Evolutionary conservation across 2,888 invertebrate species (phyloP), one percentile per base, ranked within the genome.

Genomic region (Callyntrura guangdongensis): DNA sequence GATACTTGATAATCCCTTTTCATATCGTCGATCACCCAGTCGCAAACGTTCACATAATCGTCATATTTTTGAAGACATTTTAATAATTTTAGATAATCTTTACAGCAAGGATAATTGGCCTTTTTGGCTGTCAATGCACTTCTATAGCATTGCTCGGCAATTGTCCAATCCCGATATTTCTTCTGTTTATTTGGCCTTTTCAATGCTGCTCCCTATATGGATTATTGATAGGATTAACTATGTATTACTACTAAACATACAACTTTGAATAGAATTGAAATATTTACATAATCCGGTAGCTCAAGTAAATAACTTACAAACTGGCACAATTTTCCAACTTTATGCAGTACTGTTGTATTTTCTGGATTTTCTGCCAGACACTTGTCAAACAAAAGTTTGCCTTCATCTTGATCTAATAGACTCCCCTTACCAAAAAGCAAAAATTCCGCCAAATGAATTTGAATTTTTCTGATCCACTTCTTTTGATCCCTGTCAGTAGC

Each of bases 311-410:
- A n/a, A 77, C 56, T 20, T 83, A 83, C 83, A 47, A 12, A 25
- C 9, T 64, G 83, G 25, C 47, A 56, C n/a, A 83, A 22, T 47
- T 83, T 83, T 47, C 64, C 83, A 83, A 47, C 47, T 67, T 83
- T 83, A 25, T 83, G 83, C 4, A 83, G 67, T 9, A 83, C 22
- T 2, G 49, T 22, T 0, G 64, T 20, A 25, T 27, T 17, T 1
- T 20, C 14, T 1, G 83, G 83, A n/a, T 64, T 56, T 4, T 83
- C 83, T 12, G n/a, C 20, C 1, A 64, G 20, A 20, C 61, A 64
- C 14, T 64, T 8, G 67, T 83, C 83, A 49, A 64, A 67, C 12
- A 83, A 14, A 4, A 12, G 36, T 47, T 64, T 83, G 1, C 83
- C 83, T 12, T 83, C 83, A 25, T 14, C 27, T 56, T 61, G 83